Evolutionary conservation across 2,797 vertebrate genomes (phyloP), one percentile per base, ranked within the genome.

Genomic region (Eupleurogrammus muticus): DNA sequence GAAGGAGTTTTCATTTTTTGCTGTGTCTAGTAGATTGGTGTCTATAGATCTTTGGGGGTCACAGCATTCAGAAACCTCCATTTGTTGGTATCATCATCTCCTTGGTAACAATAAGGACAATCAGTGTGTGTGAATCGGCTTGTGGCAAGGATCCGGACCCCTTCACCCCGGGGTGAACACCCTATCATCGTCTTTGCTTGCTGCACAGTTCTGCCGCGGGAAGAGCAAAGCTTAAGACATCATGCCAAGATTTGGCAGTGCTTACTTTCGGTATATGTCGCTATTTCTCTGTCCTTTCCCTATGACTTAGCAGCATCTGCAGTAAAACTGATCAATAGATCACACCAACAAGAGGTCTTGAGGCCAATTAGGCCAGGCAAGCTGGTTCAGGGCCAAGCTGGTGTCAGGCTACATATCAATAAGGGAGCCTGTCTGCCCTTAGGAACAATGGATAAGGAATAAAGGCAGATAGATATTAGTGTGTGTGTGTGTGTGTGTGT

Each of bases 321-420:
- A 85, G 80, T 13, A 66, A 82, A 35, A 60, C 80, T 84, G 82
- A 93, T 91, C 90, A 83, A 91, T 92, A 90, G 83, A 82, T 84
- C 79, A 78, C 73, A 87, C 84, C 89, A 91, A 87, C 81, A 83
- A 83, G 86, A 93, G 85, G 83, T 86, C 86, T 85, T 58, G 76
- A 82, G 88, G 85, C 90, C 90, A 92, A 92, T 92, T 91, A 92
- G 85, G 82, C 70, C 79, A 57, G 58, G 73, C 69, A 73, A 62
- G 76, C 69, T 76, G 72, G 78, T 49, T 34, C 55, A 38, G 49
- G 67, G 75, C 81, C 74, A 80, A 36, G 66, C 53, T 70, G 66
- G 65, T 89, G 83, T 87, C 81, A 84, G 81, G 40, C 57, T 76
- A 13, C 14, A 14, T 90, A 87, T 90, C 88, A 81, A 88, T 89